Evolutionary conservation across 1,140 invertebrate species (phyloP).

Genomic region (Habropoda laboriosa): DNA sequence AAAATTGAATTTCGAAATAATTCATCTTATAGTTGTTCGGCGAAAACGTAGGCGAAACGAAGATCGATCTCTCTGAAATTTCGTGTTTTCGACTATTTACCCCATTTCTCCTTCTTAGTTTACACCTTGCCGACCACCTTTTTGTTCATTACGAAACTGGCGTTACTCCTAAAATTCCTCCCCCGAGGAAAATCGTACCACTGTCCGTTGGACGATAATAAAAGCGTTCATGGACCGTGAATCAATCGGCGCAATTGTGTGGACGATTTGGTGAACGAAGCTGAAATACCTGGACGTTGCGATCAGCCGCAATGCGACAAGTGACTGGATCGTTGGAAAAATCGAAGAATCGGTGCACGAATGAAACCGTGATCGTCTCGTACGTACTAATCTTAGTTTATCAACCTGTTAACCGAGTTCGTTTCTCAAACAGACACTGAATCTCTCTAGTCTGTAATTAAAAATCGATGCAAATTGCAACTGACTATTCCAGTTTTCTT

Average conservation of each 20-base stretch:
- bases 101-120: too few species aligned
- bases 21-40: not conserved
- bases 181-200: not conserved
- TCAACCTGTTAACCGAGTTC: too few species aligned
- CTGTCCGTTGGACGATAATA: not conserved
- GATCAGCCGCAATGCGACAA: slow-evolving; percentile 49
- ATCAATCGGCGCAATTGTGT: slow-evolving; percentile 21
- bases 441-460: too few species aligned
- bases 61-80: not conserved
- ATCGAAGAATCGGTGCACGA: not conserved
- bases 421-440: too few species aligned
- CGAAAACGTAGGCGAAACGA: not conserved
- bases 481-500: too few species aligned
- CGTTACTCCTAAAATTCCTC: slow-evolving; percentile 5
- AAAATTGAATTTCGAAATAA: not conserved
- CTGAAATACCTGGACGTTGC: slow-evolving; percentile 7
- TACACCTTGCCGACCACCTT: too few species aligned
- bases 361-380: too few species aligned
- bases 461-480: too few species aligned
- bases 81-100: too few species aligned
- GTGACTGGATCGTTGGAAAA: not conserved
- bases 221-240: slow-evolving; percentile 4
- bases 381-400: too few species aligned
- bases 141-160: not conserved
- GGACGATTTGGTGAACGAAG: not conserved